phyloP scores from a whole-genome alignment of 2,113 vertebrate species.

The Propithecus coquereli region DNA sequence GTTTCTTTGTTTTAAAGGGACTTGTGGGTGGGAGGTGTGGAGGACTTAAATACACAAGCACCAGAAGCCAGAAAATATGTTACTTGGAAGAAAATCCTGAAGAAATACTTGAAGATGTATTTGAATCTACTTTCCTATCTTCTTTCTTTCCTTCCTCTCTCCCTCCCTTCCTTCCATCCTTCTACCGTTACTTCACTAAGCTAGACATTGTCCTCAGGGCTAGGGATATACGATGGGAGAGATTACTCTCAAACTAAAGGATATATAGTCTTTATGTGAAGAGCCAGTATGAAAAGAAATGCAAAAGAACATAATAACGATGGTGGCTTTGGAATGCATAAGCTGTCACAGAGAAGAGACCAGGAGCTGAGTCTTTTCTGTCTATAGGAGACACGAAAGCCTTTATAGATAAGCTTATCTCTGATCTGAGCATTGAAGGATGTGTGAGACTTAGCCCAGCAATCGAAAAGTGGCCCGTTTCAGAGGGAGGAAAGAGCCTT shows the following conservation, averaged over 20 bases:
- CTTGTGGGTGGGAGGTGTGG: not conserved
- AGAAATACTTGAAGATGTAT: not conserved
- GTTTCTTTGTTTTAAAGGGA: conserved; percentile 5
- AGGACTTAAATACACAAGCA: not conserved
- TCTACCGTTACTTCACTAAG: not conserved
- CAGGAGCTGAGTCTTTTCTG: not conserved
- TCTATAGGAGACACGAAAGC: not conserved
- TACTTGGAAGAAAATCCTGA: not conserved
- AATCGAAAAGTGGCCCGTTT: not conserved
- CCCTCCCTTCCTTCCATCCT: not conserved
- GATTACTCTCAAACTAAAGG: not conserved
- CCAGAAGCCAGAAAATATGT: conserved; percentile 10
- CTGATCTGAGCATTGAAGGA: not conserved
- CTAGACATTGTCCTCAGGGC: not conserved
- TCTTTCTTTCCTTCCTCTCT: not conserved
- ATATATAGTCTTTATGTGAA: not conserved
- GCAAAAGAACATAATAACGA: not conserved
- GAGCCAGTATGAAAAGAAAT: not conserved
- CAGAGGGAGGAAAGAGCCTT: not conserved
- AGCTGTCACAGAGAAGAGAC: not conserved
- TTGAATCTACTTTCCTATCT: not conserved
- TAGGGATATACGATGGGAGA: not conserved
- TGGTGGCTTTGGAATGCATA: not conserved
- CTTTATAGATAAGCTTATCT: not conserved
- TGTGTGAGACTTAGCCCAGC: not conserved